Evolutionary conservation across 2,888 invertebrate species (phyloP), one percentile per base, ranked within the genome.

Genomic region (Strigamia transsilvanica): DNA sequence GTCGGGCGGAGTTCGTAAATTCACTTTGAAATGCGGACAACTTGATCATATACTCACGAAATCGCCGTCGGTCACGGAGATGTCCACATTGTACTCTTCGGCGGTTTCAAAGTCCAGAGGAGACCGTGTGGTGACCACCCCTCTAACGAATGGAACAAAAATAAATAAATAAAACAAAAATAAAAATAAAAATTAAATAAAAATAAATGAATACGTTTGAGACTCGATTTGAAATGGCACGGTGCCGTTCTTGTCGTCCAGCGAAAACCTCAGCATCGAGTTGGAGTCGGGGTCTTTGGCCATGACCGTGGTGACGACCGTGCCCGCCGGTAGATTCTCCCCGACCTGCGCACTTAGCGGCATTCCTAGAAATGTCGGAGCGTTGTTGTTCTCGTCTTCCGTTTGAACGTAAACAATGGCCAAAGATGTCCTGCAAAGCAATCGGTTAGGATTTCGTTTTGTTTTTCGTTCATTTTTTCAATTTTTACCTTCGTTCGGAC

Each of bases 401-500:
- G 84, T 82, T 23, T 82, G 81, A 51, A 85, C 51, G 38, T 82
- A 82, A 15, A 85, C 84, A 13, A 83, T 56, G 27, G 83, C 83
- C 78, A 83, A 79, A 21, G 83, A 83, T 32, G 81, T 46, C 56
- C 83, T 83, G 38, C 27, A 27, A 27, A 2, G 27, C 1, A 27
- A 27, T 27, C 27, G 27, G 27, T 27, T 27, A n/a, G n/a, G 7
- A 38, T 38, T 34, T 34, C 7, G 7, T 34, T 34, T 34, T 6
- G 38, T 0, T 38, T 38, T 38, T 9, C 10, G 0, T 38, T 9
- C 6, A 38, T 1, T 79, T 79, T 34, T 41, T 34, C 13, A 79
- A 10, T 77, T 5, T 77, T 21, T 38, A 93, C 86, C 95, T 89
- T 84, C 93, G 91, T 88, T 95, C 95, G 84, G 94, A 94, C 0